These are phyloP conservation scores for Julus scandinavius DNA, from an alignment of 2,888 invertebrate genomes.

Conservation along the genomic window DNA sequence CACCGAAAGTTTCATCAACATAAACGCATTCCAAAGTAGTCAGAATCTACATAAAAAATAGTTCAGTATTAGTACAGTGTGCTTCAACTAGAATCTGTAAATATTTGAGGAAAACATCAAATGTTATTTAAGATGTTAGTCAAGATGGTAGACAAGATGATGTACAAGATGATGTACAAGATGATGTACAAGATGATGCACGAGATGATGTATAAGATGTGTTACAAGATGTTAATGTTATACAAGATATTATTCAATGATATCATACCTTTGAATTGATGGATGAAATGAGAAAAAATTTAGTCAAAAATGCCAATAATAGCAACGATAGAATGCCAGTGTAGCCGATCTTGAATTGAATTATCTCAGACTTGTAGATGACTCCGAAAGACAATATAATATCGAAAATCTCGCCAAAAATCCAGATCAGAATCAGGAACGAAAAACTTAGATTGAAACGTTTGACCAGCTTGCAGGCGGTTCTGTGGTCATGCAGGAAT, in stretches of 20 bases:
- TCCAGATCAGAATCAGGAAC: slow-evolving; percentile 1
- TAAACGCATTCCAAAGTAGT: slow-evolving; percentile 11
- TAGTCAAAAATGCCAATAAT: slow-evolving; percentile 19
- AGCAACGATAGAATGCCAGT: neutral
- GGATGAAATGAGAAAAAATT: slow-evolving; percentile 31
- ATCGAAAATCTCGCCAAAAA: slow-evolving; percentile 28
- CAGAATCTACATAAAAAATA: neutral
- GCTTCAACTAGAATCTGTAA: too few species aligned
- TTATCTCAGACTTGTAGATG: neutral
- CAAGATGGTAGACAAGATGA: too few species aligned
- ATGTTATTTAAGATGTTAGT: too few species aligned
- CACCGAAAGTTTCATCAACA: slow-evolving; percentile 1
- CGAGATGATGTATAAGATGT: too few species aligned
- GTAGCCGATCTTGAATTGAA: neutral
- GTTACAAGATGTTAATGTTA: too few species aligned
- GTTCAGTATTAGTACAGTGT: too few species aligned
- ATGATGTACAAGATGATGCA: too few species aligned
- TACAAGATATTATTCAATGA: too few species aligned
- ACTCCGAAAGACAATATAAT: neutral
- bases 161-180: too few species aligned
- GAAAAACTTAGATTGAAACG: neutral
- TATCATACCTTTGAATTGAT: slow-evolving; percentile 30
- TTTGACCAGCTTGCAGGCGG: neutral
- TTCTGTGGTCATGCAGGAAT: neutral
- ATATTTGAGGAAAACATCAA: too few species aligned